These are phyloP conservation scores for Pollenia labialis DNA, from an alignment of 2,888 invertebrate genomes.

Conservation along the genomic window DNA sequence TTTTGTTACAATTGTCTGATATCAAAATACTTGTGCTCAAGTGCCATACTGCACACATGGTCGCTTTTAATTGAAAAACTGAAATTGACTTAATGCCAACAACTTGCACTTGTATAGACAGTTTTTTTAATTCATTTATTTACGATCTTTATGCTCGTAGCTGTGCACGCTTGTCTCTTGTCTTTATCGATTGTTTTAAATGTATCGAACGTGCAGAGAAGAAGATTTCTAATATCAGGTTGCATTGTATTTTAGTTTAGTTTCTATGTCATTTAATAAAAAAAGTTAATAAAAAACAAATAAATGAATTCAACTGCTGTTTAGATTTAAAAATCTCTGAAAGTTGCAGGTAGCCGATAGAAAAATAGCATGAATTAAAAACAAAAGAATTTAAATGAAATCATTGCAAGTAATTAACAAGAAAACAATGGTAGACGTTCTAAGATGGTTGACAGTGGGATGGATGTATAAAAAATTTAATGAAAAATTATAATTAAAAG, in stretches of 20 bases:
- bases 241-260: slow-evolving; percentile 15
- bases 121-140: slow-evolving; percentile 5
- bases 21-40: not conserved
- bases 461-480: not conserved
- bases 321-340: slow-evolving; percentile 2
- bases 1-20: slow-evolving; percentile 26
- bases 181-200: not conserved
- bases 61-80: not conserved
- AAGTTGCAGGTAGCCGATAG: slow-evolving; percentile 12
- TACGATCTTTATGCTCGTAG: not conserved
- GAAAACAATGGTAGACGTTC: slow-evolving; percentile 22
- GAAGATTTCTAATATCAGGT: slow-evolving; percentile 42
- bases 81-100: not conserved
- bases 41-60: not conserved
- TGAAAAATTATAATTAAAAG: no score
- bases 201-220: not conserved
- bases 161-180: slow-evolving; percentile 2
- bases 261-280: slow-evolving; percentile 18
- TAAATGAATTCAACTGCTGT: slow-evolving; percentile 32
- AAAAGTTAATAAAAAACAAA: slow-evolving; percentile 12
- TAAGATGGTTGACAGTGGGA: slow-evolving; percentile 5
- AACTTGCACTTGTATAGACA: not conserved
- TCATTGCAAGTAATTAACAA: slow-evolving; percentile 36
- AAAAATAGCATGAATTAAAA: not conserved
- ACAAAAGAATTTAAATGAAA: slow-evolving; percentile 30